Conservation (phyloP, 1,140 invertebrate species). For the Ridgeia piscesae region DNA sequence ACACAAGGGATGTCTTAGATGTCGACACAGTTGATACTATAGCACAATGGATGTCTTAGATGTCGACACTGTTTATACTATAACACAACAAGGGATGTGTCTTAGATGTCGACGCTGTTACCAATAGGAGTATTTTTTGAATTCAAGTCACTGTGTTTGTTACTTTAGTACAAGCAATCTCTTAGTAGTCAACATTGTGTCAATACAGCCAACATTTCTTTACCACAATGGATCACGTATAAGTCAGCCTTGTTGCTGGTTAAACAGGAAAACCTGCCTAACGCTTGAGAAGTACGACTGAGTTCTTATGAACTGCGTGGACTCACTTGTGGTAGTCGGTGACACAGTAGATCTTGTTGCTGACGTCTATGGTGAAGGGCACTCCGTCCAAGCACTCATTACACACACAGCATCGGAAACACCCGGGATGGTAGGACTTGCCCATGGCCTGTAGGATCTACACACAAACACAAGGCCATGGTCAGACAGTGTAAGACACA, state of each 20-base stretch:
- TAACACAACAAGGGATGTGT: too few species aligned
- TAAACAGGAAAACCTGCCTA: neutral
- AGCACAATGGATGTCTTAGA: too few species aligned
- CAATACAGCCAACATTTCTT: too few species aligned
- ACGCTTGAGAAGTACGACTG: neutral
- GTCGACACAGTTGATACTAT: too few species aligned
- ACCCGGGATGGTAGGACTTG: constrained; percentile 97
- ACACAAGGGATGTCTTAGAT: too few species aligned
- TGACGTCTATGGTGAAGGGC: constrained; percentile 94
- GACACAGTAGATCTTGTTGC: constrained; percentile 98
- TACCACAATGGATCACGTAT: neutral
- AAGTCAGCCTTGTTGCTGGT: neutral
- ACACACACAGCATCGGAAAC: constrained; percentile 96
- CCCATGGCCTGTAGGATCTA: constrained; percentile 99
- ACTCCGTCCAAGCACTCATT: constrained; percentile 97
- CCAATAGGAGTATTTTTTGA: too few species aligned
- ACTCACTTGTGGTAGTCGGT: constrained; percentile 87
- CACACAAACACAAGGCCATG: constrained; percentile 59
- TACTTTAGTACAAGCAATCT: too few species aligned
- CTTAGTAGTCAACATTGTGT: too few species aligned
- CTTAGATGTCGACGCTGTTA: too few species aligned
- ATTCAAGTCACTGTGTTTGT: too few species aligned
- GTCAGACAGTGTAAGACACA: constrained; percentile 94
- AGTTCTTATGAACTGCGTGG: neutral
- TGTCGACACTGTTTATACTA: too few species aligned